Conservation (phyloP, 2,113 vertebrate species). For the Epinephelus cyanopodus region DNA sequence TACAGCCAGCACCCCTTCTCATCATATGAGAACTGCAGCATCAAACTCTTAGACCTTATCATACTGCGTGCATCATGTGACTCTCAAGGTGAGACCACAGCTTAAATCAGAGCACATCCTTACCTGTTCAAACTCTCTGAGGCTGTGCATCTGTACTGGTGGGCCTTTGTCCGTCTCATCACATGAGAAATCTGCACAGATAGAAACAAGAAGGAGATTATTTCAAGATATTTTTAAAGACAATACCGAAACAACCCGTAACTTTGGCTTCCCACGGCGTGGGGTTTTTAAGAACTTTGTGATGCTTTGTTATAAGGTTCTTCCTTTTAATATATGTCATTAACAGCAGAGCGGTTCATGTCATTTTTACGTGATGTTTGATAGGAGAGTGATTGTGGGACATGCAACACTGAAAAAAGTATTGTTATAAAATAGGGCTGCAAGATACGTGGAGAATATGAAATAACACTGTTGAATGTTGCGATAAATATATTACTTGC, state of each 20-base stretch:
- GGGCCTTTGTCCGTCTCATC: constrained; percentile 79
- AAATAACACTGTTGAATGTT: no score
- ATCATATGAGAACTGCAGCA: neutral
- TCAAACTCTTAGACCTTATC: neutral
- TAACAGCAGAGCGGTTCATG: neutral
- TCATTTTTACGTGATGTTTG: neutral
- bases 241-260: neutral
- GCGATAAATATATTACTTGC: no score
- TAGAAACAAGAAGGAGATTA: constrained; percentile 14
- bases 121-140: constrained; percentile 94
- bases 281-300: neutral
- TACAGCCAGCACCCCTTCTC: neutral
- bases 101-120: constrained; percentile 11
- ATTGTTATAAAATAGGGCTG: no score
- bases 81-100: neutral
- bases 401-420: neutral
- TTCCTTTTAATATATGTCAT: neutral
- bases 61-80: neutral
- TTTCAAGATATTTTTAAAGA: no score
- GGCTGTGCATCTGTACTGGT: constrained; percentile 88
- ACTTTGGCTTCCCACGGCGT: neutral
- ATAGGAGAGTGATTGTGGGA: neutral
- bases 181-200: constrained; percentile 82
- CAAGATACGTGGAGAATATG: no score
- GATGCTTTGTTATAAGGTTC: neutral